These are phyloP conservation scores for Forbesichthys agassizii DNA, from an alignment of 2,113 vertebrate species.

Conservation along the genomic window DNA sequence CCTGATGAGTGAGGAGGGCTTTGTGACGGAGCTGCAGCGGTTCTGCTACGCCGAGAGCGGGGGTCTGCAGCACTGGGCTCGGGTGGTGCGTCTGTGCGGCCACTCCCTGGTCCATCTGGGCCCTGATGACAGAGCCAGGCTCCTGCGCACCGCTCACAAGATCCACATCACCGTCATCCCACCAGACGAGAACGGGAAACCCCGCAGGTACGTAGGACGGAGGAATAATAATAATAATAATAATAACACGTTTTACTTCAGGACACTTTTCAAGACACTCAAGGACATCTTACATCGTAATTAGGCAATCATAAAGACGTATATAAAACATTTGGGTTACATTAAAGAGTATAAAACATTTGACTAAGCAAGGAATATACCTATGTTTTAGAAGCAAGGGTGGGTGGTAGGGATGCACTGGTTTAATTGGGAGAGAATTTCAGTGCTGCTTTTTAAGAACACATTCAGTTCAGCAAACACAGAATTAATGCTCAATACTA, in stretches of 20 bases:
- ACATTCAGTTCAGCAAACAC: too few relatives aligned
- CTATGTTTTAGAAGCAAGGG: neutral
- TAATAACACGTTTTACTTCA: too few relatives aligned
- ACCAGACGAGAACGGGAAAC: conserved; percentile 87
- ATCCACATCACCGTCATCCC: conserved; percentile 90
- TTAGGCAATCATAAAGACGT: too few relatives aligned
- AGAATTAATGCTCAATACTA: too few relatives aligned
- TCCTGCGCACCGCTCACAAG: conserved; percentile 83
- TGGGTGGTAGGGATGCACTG: neutral
- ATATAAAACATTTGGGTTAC: too few relatives aligned
- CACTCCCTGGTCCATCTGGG: conserved; percentile 79
- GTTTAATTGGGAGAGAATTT: conserved; percentile 5
- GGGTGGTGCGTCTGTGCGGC: conserved; percentile 85
- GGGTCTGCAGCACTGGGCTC: conserved; percentile 84
- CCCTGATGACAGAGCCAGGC: conserved; percentile 72
- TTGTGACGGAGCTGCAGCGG: conserved; percentile 86
- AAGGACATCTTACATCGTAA: too few relatives aligned
- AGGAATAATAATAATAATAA: neutral
- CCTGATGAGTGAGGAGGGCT: conserved; percentile 85
- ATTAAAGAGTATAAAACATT: too few relatives aligned
- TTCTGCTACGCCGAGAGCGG: conserved; percentile 88
- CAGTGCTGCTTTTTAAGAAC: too few relatives aligned
- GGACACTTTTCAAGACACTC: too few relatives aligned
- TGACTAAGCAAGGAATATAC: too few relatives aligned
- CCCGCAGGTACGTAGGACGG: conserved; percentile 79